Evolutionary conservation across 2,888 invertebrate species (phyloP).

Genomic region (Stenodera caucasica): DNA sequence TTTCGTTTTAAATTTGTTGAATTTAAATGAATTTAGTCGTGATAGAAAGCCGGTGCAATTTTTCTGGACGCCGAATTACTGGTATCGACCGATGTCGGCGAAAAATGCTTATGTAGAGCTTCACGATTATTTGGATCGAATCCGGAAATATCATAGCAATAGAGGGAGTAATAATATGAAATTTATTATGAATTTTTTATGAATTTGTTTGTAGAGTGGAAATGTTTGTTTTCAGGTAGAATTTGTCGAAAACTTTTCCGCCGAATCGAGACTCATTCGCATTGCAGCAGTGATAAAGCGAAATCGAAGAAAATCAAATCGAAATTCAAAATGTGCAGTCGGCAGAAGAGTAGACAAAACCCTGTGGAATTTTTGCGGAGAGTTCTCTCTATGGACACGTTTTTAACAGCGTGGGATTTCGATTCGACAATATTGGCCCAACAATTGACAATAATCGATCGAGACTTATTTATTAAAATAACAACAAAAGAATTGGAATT

Average conservation of each 20-base stretch:
- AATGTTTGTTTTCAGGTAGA: conserved; percentile 9
- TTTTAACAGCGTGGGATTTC: conserved; percentile 59
- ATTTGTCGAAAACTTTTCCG: conserved; percentile 10
- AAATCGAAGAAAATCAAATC: conserved; percentile 14
- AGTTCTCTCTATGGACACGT: conserved; percentile 52
- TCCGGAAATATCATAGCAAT: conserved; percentile 36
- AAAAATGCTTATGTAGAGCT: conserved; percentile 54
- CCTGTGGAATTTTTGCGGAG: conserved; percentile 51
- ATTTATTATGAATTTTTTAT: too few species aligned
- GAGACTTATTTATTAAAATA: conserved; percentile 59
- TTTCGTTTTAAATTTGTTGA: background rate
- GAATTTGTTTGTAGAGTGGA: background rate
- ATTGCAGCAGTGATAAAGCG: conserved; percentile 4
- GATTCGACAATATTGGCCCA: conserved; percentile 59
- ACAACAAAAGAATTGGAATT: conserved; percentile 54
- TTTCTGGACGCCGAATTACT: conserved; percentile 62
- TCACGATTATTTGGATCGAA: conserved; percentile 50
- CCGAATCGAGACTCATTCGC: conserved; percentile 18
- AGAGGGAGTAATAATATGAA: background rate
- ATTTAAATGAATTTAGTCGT: conserved; percentile 26
- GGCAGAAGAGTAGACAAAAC: too few species aligned
- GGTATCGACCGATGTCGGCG: conserved; percentile 59
- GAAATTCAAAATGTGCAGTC: conserved; percentile 12
- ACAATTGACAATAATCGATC: conserved; percentile 60
- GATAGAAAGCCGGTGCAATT: conserved; percentile 52